Percentiles rank a stretch among this genome's conserved stretches.
Evolutionary conservation across 1,140 invertebrate genomes (phyloP).

Genomic region (Penaeus indicus): DNA sequence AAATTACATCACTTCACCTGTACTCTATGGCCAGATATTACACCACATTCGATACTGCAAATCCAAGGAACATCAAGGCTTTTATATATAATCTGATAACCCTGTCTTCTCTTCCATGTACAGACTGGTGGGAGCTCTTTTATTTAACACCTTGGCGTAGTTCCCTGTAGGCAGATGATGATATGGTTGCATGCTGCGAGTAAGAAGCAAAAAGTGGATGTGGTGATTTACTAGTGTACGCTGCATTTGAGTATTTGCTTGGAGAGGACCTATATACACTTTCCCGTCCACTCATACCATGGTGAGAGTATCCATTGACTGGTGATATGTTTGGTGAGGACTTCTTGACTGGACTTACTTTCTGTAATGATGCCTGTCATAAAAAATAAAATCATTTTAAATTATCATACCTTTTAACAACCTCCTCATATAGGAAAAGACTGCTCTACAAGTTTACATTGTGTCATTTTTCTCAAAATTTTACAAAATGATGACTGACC

Average conservation of each 20-base stretch:
- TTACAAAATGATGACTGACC: constrained; percentile 39
- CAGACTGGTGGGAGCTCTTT: not conserved
- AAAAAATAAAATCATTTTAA: not conserved
- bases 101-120: no score
- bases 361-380: constrained; percentile 41
- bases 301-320: constrained; percentile 23
- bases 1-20: no score
- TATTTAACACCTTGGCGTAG: constrained; percentile 58
- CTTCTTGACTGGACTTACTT: constrained; percentile 45
- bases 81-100: not conserved
- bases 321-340: constrained; percentile 42
- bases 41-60: no score
- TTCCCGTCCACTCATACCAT: not conserved
- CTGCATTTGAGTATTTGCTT: constrained; percentile 34
- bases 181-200: constrained; percentile 56
- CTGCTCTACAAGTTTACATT: no score
- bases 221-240: constrained; percentile 20
- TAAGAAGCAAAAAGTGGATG: constrained; percentile 57
- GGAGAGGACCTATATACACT: constrained; percentile 36
- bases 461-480: not conserved
- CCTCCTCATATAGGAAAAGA: no score
- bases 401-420: no score
- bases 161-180: constrained; percentile 56
- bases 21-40: no score
- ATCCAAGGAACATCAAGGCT: no score